Evolutionary conservation across 2,113 vertebrate species (phyloP).

Genomic region (Myotis lucifugus): DNA sequence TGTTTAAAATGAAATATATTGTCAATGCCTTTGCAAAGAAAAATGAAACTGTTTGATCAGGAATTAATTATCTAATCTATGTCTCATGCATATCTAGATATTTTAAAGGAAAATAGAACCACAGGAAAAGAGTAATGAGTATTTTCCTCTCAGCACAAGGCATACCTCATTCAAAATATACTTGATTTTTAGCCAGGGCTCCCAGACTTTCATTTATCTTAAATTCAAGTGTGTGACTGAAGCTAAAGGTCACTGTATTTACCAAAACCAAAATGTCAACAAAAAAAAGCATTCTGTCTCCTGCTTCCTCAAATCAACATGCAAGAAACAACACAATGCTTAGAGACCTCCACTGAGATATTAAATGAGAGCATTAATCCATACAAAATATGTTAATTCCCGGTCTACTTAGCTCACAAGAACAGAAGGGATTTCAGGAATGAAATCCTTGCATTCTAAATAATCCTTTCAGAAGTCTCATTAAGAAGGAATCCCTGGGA

Average conservation of each 20-base stretch:
- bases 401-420: background rate
- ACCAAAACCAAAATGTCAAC: constrained; percentile 75
- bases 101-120: constrained; percentile 4
- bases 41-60: background rate
- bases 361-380: constrained; percentile 61
- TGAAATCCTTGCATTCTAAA: constrained; percentile 46
- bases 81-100: background rate
- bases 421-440: constrained; percentile 64
- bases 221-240: constrained; percentile 59
- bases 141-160: constrained; percentile 9
- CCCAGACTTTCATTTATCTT: constrained; percentile 64
- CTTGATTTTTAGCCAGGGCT: constrained; percentile 45
- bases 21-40: background rate
- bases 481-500: constrained; percentile 19
- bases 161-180: constrained; percentile 36
- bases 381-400: constrained; percentile 68
- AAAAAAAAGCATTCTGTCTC: constrained; percentile 63
- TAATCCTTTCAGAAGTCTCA: constrained; percentile 45
- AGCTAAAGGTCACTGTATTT: constrained; percentile 78
- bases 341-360: constrained; percentile 56
- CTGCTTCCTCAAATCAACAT: constrained; percentile 56
- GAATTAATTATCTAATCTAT: constrained; percentile 1
- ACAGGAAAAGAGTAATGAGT: background rate
- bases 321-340: background rate
- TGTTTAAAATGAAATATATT: background rate